phyloP scores from a whole-genome alignment of 1,140 invertebrate species.

The Heliconius hermathena region DNA sequence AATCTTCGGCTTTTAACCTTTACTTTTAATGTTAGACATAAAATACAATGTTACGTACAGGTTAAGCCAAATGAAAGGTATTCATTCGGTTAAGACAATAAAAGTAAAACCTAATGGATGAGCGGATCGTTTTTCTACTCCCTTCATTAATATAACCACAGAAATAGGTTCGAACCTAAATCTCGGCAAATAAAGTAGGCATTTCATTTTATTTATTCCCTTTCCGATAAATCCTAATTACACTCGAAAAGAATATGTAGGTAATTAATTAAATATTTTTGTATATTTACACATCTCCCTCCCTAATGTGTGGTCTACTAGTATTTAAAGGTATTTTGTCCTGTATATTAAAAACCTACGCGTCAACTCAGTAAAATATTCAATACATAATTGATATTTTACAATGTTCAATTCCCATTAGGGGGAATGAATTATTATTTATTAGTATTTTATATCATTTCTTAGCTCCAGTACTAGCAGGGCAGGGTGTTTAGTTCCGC shows the following conservation, averaged over 20 bases:
- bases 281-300: background rate
- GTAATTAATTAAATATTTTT: background rate
- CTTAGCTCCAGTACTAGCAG: no score
- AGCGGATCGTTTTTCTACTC: slow-evolving; percentile 24
- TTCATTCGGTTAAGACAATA: slow-evolving; percentile 29
- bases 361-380: no score
- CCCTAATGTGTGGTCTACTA: background rate
- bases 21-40: background rate
- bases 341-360: no score
- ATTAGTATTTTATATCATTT: no score
- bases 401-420: no score
- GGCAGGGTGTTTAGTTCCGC: no score
- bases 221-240: slow-evolving; percentile 18
- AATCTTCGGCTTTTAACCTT: background rate
- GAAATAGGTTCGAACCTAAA: slow-evolving; percentile 22
- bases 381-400: no score
- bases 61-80: slow-evolving; percentile 24
- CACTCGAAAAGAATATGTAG: background rate
- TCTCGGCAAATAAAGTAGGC: slow-evolving; percentile 4
- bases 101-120: slow-evolving; percentile 30
- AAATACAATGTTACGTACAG: slow-evolving; percentile 13
- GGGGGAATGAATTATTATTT: no score
- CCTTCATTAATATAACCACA: slow-evolving; percentile 21
- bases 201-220: slow-evolving; percentile 23
- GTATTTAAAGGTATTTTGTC: no score